Percentiles rank a stretch among this genome's conserved stretches.
phyloP scores from a whole-genome alignment of 2,888 invertebrate species.

The Caenorhabditis sp. region DNA sequence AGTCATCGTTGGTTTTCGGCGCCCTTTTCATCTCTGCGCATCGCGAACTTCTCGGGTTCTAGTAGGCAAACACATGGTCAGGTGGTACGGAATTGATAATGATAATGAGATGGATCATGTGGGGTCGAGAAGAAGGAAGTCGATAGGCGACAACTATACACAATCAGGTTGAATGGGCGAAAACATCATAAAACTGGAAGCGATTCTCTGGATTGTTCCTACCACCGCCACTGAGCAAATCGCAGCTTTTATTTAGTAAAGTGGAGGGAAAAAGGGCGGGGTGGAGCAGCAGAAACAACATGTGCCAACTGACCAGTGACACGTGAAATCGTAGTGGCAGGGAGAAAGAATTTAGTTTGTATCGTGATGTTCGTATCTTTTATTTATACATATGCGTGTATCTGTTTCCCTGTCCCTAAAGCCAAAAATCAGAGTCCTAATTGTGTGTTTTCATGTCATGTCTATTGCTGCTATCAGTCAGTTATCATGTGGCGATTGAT shows the following conservation, averaged over 20 bases:
- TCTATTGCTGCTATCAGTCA: slow-evolving; percentile 14
- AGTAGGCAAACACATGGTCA: slow-evolving; percentile 21
- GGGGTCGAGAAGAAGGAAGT: slow-evolving; percentile 7
- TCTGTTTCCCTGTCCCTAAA: background rate
- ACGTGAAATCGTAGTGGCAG: background rate
- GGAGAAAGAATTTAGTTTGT: background rate
- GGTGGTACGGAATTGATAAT: slow-evolving; percentile 25
- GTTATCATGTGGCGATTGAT: slow-evolving; percentile 36
- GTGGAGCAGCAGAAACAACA: slow-evolving; percentile 21
- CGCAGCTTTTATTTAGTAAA: slow-evolving; percentile 28
- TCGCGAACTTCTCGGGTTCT: slow-evolving; percentile 17
- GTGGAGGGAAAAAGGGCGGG: slow-evolving; percentile 31
- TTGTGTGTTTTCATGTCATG: slow-evolving; percentile 16
- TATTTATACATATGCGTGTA: background rate
- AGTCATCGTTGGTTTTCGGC: slow-evolving; percentile 52
- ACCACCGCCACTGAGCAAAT: background rate
- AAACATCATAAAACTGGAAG: slow-evolving; percentile 28
- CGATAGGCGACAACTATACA: slow-evolving; percentile 1
- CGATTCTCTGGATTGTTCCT: background rate
- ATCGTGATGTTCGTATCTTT: background rate
- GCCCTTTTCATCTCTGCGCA: slow-evolving; percentile 42
- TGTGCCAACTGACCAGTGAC: slow-evolving; percentile 14
- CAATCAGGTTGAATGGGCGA: background rate
- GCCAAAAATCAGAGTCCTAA: slow-evolving; percentile 31
- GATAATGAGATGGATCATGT: slow-evolving; percentile 36